Evolutionary conservation across 2,888 invertebrate species (phyloP).

Genomic region (Seira musarum): DNA sequence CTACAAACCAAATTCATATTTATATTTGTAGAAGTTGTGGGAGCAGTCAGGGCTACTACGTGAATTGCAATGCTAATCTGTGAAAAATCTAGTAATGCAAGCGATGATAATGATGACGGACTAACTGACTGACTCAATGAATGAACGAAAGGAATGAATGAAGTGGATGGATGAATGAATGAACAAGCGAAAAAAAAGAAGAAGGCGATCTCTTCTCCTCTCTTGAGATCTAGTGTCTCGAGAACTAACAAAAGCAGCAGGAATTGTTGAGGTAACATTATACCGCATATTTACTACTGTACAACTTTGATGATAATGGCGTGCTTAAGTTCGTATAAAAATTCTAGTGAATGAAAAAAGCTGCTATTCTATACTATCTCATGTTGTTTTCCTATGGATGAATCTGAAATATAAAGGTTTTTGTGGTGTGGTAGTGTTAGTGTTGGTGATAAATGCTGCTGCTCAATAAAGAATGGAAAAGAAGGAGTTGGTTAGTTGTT

Average conservation of each 20-base stretch:
- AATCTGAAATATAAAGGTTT: background rate
- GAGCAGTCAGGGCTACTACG: background rate
- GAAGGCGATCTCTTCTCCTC: too few species aligned
- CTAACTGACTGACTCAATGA: constrained; percentile 20
- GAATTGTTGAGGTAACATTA: constrained; percentile 25
- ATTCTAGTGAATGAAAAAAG: constrained; percentile 7
- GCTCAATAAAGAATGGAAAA: constrained; percentile 1
- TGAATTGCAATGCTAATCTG: constrained; percentile 35
- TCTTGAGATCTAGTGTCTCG: constrained; percentile 29
- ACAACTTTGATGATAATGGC: constrained; percentile 3
- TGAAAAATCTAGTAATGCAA: constrained; percentile 24
- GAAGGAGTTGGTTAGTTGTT: constrained; percentile 12
- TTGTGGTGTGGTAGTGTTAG: background rate
- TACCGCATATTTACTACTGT: constrained; percentile 18
- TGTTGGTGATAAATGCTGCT: too few species aligned
- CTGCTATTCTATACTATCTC: too few species aligned
- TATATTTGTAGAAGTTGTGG: background rate
- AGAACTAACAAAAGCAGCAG: constrained; percentile 31
- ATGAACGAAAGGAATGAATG: constrained; percentile 51
- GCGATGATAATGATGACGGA: constrained; percentile 34
- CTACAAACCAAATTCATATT: background rate
- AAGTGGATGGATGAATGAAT: constrained; percentile 33
- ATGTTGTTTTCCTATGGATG: too few species aligned
- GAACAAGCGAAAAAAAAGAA: constrained; percentile 53
- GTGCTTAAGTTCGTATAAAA: constrained; percentile 6